Base-by-base conservation (phyloP, 2,888 invertebrate genomes). In the Lissocephala sabroskyi region DNA sequence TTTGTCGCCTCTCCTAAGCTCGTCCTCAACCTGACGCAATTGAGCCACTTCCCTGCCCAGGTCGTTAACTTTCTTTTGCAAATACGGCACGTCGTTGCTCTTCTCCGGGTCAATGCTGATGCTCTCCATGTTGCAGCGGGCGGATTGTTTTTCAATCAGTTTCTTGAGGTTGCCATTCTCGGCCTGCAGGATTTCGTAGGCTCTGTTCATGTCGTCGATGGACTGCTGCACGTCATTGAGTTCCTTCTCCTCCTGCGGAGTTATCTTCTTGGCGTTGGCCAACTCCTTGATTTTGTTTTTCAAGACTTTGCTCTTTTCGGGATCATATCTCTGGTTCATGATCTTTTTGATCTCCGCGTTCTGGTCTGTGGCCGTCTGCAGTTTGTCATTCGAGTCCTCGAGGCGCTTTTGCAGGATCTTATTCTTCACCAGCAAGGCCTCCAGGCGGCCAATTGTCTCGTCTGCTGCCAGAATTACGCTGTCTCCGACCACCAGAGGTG, bases 161-260 rank as follows among this genome's bases (percentile, higher is more conserved):
- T 57, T 51, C 36, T 59, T 59, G 1, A 70, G 39, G 23, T 65
- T 60, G 4, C 41, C 46, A 53, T 68, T 74, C 53, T 74, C 66
- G 11, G 71, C 70, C 30, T 66, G 59, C 3, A 63, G 13, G 9
- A 63, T 35, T 44, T 68, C 61, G 13, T 11, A 28, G 3, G 9
- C 9, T 2, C 28, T 10, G 13, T 13, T 26, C 9, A 13, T 28
- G 10, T 11, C 11, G 11, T 10, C 14, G 13, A 26, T 13, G 6
- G 18, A 17, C 13, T 26, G 11, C 10, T n/a, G 28, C n/a, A 73
- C 54, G 36, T 65, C 56, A 1, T 61, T 32, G 30, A 73, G 41
- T 32, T 65, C 65, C 23, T 66, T 65, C 41, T 75, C 73, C 19
- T 75, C 75, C 32, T 55, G 53, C 35, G 62, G 65, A 32, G 43